Evolutionary conservation across 64 coral and sea anemone genomes (phyloP), one percentile per base, ranked within the genome.

Genomic region (Stichodactyla helianthus): DNA sequence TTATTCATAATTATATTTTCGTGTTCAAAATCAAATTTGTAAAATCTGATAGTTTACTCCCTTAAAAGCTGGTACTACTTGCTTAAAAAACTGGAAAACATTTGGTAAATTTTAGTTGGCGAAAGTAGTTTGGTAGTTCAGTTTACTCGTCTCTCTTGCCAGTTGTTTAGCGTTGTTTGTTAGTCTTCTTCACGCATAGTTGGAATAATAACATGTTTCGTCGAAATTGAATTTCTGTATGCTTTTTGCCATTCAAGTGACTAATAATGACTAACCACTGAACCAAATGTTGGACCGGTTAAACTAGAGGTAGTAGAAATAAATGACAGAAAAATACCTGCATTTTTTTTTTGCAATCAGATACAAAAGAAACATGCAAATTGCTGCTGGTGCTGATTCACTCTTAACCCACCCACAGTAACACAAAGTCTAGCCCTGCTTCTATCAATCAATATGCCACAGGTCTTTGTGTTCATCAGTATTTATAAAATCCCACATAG

Each of bases 121-220:
- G 62, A 65, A 22, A 7, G 18, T 20, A n/a, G 19, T 65, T 65
- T 65, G 18, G 5, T 5, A n/a, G 62, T n/a, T 18, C 62, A n/a
- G 7, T 65, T 5, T 2, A 70, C 20, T 70, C 22, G 22, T 19
- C n/a, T 74, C 68, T 74, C 5, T n/a, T 74, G 62, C 5, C 62
- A n/a, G 68, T 74, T 74, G 68, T 74, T 74, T 74, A 31, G 68
- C 68, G 68, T 74, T 74, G 68, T 74, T 74, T 74, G 68, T 74
- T 74, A 74, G 68, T 9, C 68, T 74, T 12, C 68, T 74, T 74
- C 68, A 74, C 25, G 68, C 68, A 74, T 31, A 27, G 23, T 23
- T 74, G 68, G 10, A 13, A 31, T 27, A 74, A 74, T 74, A 74
- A 31, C 68, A 31, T 27, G n/a, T 74, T 31, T 74, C 68, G 68